These are phyloP conservation scores for Sebastes miniatus DNA, from an alignment of 2,797 vertebrate species.

Conservation along the genomic window DNA sequence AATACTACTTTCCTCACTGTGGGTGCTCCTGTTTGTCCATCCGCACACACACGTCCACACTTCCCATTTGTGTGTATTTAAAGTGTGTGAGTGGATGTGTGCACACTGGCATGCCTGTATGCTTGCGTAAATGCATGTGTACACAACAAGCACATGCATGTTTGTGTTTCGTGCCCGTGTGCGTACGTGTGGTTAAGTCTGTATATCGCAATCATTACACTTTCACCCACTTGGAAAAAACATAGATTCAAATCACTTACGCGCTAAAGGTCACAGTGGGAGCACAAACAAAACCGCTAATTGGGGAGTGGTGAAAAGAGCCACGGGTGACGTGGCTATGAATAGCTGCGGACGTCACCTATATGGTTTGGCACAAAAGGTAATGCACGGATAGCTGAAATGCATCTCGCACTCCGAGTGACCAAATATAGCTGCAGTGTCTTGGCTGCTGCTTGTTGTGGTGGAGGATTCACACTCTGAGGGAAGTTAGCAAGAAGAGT, in stretches of 20 bases:
- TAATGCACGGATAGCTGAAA: slow-evolving; percentile 16
- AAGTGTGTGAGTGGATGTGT: no score
- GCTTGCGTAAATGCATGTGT: neutral
- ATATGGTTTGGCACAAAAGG: slow-evolving; percentile 24
- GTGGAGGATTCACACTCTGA: slow-evolving; percentile 52
- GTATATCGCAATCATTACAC: slow-evolving; percentile 6
- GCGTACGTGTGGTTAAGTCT: neutral
- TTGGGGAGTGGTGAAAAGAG: slow-evolving; percentile 55
- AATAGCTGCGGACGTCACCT: slow-evolving; percentile 13
- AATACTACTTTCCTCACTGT: neutral
- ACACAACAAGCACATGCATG: neutral
- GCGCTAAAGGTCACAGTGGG: slow-evolving; percentile 45
- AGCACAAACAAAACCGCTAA: slow-evolving; percentile 52
- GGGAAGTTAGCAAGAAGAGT: slow-evolving; percentile 39
- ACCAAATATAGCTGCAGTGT: slow-evolving; percentile 40
- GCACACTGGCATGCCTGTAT: no score
- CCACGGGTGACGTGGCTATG: slow-evolving; percentile 19
- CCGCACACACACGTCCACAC: neutral
- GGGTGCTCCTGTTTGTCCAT: slow-evolving; percentile 8
- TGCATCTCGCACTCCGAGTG: slow-evolving; percentile 20
- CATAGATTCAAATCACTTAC: slow-evolving; percentile 32
- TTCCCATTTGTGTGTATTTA: neutral
- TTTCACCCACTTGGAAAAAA: slow-evolving; percentile 9
- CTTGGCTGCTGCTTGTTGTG: slow-evolving; percentile 42
- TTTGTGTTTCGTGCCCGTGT: neutral